Conservation (phyloP, 2,797 vertebrate species). For the Tolypeutes matacus region DNA sequence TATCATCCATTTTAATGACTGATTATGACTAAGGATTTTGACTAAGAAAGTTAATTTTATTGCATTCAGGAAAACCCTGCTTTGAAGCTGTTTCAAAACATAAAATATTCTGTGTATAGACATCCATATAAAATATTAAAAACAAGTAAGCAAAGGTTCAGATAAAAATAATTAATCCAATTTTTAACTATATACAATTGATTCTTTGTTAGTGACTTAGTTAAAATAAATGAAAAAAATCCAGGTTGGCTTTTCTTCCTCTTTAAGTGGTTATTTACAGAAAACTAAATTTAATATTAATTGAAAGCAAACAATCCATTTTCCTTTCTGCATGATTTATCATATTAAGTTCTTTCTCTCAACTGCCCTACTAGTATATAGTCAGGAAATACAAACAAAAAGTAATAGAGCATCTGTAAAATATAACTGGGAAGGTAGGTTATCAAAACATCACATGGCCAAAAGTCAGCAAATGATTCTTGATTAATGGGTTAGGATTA, state of each 20-base stretch:
- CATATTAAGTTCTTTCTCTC: conserved; percentile 21
- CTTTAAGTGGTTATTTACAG: background rate
- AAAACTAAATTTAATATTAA: conserved; percentile 39
- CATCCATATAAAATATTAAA: conserved; percentile 3
- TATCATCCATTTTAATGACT: conserved; percentile 33
- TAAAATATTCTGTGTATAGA: background rate
- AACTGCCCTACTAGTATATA: background rate
- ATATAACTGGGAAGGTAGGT: background rate
- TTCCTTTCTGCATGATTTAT: conserved; percentile 33
- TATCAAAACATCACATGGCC: background rate
- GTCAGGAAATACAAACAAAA: conserved; percentile 17
- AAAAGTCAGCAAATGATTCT: conserved; percentile 13
- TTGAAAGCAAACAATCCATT: conserved; percentile 3
- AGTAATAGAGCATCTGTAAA: background rate
- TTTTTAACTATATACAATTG: conserved; percentile 13
- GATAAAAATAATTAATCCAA: conserved; percentile 34
- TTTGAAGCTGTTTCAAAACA: conserved; percentile 3
- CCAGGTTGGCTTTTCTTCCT: conserved; percentile 40
- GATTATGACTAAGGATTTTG: background rate
- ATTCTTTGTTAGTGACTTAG: conserved; percentile 37
- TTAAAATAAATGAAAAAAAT: conserved; percentile 4
- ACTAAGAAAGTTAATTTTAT: background rate
- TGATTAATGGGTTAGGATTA: conserved; percentile 14
- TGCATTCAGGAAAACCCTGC: background rate
- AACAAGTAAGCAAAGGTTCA: conserved; percentile 19